These are phyloP conservation scores for Chelmon rostratus DNA, from an alignment of 2,797 vertebrate genomes.

Conservation along the genomic window DNA sequence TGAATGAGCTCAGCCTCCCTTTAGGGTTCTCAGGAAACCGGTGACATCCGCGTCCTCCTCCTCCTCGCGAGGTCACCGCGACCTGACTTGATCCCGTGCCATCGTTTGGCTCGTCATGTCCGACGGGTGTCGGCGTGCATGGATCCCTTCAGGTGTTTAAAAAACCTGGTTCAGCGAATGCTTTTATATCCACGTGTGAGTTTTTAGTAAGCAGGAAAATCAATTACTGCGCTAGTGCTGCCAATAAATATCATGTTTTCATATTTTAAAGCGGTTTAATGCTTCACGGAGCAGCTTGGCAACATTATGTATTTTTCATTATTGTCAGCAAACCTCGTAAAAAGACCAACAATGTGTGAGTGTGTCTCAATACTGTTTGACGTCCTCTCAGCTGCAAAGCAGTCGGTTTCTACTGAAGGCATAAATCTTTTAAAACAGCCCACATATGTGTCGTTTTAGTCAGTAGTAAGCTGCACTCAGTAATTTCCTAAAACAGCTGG, in stretches of 20 bases:
- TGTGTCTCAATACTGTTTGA: neutral
- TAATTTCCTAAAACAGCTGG: neutral
- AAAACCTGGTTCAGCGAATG: too few relatives aligned
- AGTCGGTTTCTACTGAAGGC: neutral
- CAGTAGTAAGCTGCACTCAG: neutral
- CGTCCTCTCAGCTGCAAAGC: neutral
- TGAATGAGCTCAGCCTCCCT: conserved; percentile 72
- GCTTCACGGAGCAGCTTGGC: neutral
- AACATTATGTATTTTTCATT: too few relatives aligned
- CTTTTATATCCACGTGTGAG: neutral
- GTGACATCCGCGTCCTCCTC: conserved; percentile 57
- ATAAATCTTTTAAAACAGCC: neutral
- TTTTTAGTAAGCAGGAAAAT: too few relatives aligned
- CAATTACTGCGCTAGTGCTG: neutral
- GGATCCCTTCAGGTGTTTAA: conserved; percentile 9
- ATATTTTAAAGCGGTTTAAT: neutral
- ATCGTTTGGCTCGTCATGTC: conserved; percentile 27
- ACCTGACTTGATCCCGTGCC: conserved; percentile 45
- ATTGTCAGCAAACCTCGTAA: too few relatives aligned
- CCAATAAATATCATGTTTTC: too few relatives aligned
- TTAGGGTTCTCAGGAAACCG: conserved; percentile 55
- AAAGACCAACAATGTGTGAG: too few relatives aligned
- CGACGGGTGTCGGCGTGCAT: neutral
- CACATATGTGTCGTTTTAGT: neutral
- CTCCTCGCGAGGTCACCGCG: conserved; percentile 59